These are phyloP conservation scores for Strix aluco DNA, from an alignment of 2,113 vertebrate genomes.

Conservation along the genomic window DNA sequence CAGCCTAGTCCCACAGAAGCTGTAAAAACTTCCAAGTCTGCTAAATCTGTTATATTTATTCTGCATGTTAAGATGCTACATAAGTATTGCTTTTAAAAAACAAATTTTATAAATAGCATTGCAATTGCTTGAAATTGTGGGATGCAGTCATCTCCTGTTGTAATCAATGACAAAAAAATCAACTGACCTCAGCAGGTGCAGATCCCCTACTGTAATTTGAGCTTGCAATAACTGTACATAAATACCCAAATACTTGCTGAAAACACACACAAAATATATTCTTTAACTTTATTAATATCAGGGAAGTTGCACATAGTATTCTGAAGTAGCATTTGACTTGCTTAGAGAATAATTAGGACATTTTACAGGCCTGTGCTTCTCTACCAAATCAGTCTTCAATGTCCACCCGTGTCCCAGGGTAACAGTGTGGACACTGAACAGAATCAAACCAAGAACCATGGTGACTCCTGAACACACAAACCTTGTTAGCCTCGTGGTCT, in stretches of 20 bases:
- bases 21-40: background rate
- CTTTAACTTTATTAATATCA: background rate
- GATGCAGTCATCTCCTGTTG: background rate
- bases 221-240: background rate
- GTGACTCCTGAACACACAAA: too few relatives aligned
- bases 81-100: background rate
- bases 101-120: background rate
- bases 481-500: rapidly evolving
- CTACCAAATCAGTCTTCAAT: background rate
- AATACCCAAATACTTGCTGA: background rate
- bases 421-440: rapidly evolving
- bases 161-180: background rate
- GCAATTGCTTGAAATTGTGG: background rate
- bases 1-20: conserved; percentile 4
- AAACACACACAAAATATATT: background rate
- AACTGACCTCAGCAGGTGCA: background rate
- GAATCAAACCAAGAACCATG: background rate
- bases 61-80: background rate
- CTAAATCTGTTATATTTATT: background rate
- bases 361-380: background rate
- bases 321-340: background rate
- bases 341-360: background rate
- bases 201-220: background rate
- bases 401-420: rapidly evolving
- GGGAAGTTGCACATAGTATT: background rate